Percentiles rank a stretch among this genome's conserved stretches.
These are phyloP conservation scores for Calycopis cecrops DNA, from an alignment of 1,140 invertebrate genomes.

Conservation along the genomic window DNA sequence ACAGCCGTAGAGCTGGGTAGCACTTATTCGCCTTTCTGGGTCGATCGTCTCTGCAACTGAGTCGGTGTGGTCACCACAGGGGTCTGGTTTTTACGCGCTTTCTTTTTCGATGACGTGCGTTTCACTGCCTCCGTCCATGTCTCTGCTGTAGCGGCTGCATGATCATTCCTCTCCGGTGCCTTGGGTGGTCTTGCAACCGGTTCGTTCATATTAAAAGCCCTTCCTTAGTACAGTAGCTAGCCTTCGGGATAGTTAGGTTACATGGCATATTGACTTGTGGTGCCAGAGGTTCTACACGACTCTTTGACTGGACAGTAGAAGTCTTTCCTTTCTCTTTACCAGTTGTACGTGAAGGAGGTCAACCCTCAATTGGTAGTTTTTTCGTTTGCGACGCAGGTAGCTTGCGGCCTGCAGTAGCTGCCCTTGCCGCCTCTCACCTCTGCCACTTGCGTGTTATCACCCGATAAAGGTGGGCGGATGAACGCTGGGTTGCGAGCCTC, in stretches of 20 bases:
- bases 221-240: not conserved
- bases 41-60: not conserved
- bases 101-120: not conserved
- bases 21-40: not conserved
- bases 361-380: not conserved
- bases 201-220: not conserved
- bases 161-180: not conserved
- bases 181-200: not conserved
- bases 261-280: too few relatives aligned
- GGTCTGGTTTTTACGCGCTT: not conserved
- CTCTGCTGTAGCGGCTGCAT: not conserved
- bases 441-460: too few relatives aligned
- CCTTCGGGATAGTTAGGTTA: too few relatives aligned
- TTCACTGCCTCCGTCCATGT: not conserved
- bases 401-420: too few relatives aligned
- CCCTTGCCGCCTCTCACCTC: too few relatives aligned
- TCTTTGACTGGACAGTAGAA: too few relatives aligned
- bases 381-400: not conserved
- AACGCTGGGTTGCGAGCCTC: not conserved
- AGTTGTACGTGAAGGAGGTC: too few relatives aligned
- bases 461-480: not conserved
- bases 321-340: too few relatives aligned
- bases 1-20: not conserved
- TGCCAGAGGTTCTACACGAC: too few relatives aligned
- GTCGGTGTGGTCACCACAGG: not conserved